Evolutionary conservation across 2,888 invertebrate genomes (phyloP).

Genomic region (Pristionchus japonicus): DNA sequence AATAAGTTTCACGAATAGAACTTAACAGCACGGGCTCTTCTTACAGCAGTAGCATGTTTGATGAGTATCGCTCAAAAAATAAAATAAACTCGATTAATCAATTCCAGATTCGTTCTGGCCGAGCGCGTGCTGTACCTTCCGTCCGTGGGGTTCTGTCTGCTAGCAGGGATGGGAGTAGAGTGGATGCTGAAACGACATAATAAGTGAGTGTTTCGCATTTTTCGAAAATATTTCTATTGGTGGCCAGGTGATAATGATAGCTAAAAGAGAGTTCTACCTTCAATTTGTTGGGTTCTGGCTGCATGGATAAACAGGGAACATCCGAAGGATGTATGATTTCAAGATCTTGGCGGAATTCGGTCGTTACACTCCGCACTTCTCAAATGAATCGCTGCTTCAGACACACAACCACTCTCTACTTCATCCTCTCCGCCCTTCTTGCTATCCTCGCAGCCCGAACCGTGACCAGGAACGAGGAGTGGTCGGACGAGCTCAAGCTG

Average conservation of each 20-base stretch:
- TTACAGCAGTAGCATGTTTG: not conserved
- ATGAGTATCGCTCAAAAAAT: not conserved
- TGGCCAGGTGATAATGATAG: too few relatives aligned
- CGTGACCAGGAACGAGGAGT: constrained; percentile 55
- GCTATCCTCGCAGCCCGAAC: constrained; percentile 49
- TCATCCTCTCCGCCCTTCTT: not conserved
- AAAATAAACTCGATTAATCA: not conserved
- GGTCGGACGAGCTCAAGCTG: constrained; percentile 77
- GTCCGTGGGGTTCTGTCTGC: constrained; percentile 92
- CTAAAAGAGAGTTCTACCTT: too few relatives aligned
- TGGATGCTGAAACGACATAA: not conserved
- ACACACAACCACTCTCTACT: not conserved
- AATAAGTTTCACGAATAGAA: not conserved
- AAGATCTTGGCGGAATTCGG: not conserved
- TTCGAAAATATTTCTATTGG: too few relatives aligned
- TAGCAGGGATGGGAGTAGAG: constrained; percentile 79
- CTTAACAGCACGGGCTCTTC: not conserved
- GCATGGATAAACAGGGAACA: not conserved
- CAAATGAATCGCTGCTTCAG: not conserved
- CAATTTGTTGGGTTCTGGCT: too few relatives aligned
- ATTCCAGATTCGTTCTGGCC: constrained; percentile 93
- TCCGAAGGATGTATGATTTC: not conserved
- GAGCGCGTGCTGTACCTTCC: constrained; percentile 95
- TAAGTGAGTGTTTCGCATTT: too few relatives aligned
- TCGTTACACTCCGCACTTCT: not conserved